Base-by-base conservation (phyloP, 64 coral and sea anemone species). In the Platygyra sinensis region DNA sequence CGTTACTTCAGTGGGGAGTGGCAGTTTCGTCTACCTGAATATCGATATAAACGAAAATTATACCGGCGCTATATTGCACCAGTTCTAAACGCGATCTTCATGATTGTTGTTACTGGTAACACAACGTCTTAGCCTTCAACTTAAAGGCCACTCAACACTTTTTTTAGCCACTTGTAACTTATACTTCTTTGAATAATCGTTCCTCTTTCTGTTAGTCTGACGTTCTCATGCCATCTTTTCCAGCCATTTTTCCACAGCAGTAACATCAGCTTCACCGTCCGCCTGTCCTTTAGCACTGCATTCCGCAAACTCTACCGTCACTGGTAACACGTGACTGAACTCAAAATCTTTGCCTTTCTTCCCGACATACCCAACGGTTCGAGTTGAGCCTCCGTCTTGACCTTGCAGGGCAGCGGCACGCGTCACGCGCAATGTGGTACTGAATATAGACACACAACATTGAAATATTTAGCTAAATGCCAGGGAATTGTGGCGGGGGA, bases 271-370 rank as follows among this genome's bases (percentile, higher is more conserved):
- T 33, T 91, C 78, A 6, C 87, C 81, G 36, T 95, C 90, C 3
- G 74, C n/a, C 30, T 78, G 81, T 75, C 94, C 97, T 65, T 99
- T 99, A 0, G 91, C 90, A 77, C 78, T 95, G 60, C 97, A 93
- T 39, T 99, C 97, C 20, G 90, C 88, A 80, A 99, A 96, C 18
- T 96, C 91, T 20, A 99, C 94, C 49, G 89, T 91, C 67, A 99
- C 74, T 22, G 94, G 90, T 30, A 88, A 60, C 28, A 99, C 73
- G 73, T 99, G 87, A 25, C 57, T 72, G 83, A 99, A 99, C 77
- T 99, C 97, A 81, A 99, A 99, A 71, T 99, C 97, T 85, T 94
- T 99, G 24, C 91, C 94, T 71, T 94, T 93, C 31, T 88, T 90
- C 22, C 97, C 97, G 73, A 99, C 86, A 64, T 78, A 93, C 13